Evolutionary conservation across 2,797 vertebrate genomes (phyloP).

Genomic region (Erethizon dorsatum): DNA sequence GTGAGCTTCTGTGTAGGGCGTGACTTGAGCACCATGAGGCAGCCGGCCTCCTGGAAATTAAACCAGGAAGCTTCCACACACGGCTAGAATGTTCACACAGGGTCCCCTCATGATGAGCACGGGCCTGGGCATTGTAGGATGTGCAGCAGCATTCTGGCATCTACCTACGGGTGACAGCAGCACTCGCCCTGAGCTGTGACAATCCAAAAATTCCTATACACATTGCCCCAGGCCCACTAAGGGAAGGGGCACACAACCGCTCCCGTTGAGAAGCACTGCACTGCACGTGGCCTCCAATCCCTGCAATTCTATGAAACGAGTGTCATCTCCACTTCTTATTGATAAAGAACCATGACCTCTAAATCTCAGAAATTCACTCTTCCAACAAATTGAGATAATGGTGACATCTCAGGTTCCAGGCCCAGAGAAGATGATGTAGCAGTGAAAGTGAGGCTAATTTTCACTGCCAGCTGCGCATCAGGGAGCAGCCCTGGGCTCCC

Average conservation of each 20-base stretch:
- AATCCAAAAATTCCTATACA: not conserved
- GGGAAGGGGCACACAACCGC: not conserved
- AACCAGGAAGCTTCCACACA: not conserved
- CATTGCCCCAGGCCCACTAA: not conserved
- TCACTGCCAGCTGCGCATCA: fast-evolving
- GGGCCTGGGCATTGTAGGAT: not conserved
- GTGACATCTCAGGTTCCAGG: not conserved
- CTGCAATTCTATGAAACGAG: not conserved
- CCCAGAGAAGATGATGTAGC: fast-evolving
- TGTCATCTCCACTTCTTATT: not conserved
- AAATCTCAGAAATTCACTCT: not conserved
- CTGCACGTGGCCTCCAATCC: too few species aligned
- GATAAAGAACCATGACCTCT: not conserved
- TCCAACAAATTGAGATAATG: not conserved
- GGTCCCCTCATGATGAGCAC: not conserved
- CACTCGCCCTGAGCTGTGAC: not conserved
- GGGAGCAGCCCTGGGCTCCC: not conserved
- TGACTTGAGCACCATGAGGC: not conserved
- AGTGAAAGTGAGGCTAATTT: not conserved
- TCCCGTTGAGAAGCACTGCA: not conserved
- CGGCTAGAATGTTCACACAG: not conserved
- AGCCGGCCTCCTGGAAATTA: not conserved
- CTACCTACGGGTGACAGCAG: not conserved
- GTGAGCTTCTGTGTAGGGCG: not conserved
- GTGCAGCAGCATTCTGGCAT: not conserved